These are phyloP conservation scores for Rhynchotus rufescens DNA, from an alignment of 2,797 vertebrate species.

Conservation along the genomic window DNA sequence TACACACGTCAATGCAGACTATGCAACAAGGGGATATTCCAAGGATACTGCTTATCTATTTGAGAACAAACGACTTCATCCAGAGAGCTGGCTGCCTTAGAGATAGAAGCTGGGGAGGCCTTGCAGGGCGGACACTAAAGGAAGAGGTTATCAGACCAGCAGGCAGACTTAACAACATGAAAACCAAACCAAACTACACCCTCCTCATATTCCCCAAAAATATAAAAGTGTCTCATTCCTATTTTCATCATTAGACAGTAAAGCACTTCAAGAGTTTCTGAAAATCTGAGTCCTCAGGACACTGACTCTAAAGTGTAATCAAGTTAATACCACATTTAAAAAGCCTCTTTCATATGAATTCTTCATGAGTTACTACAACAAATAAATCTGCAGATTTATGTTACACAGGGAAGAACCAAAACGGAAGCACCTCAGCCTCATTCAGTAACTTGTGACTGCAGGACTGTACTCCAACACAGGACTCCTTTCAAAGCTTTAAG, in stretches of 20 bases:
- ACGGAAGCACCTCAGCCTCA: neutral
- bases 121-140: neutral
- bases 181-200: neutral
- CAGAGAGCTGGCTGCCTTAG: conserved; percentile 4
- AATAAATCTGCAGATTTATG: neutral
- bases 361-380: neutral
- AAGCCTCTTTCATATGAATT: neutral
- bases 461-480: neutral
- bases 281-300: neutral
- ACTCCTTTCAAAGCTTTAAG: neutral
- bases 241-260: neutral
- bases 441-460: neutral
- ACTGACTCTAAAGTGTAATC: neutral
- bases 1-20: conserved; percentile 10
- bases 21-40: conserved; percentile 20
- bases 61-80: conserved; percentile 44
- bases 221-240: neutral
- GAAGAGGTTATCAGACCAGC: conserved; percentile 19
- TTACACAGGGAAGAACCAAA: neutral
- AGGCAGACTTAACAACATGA: neutral
- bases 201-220: conserved; percentile 22
- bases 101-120: conserved; percentile 51
- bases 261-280: neutral
- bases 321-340: neutral
- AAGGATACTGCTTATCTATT: conserved; percentile 55